These are phyloP conservation scores for Anneissia japonica DNA, from an alignment of 35 echinoderm and acorn worm species.

Conservation along the genomic window DNA sequence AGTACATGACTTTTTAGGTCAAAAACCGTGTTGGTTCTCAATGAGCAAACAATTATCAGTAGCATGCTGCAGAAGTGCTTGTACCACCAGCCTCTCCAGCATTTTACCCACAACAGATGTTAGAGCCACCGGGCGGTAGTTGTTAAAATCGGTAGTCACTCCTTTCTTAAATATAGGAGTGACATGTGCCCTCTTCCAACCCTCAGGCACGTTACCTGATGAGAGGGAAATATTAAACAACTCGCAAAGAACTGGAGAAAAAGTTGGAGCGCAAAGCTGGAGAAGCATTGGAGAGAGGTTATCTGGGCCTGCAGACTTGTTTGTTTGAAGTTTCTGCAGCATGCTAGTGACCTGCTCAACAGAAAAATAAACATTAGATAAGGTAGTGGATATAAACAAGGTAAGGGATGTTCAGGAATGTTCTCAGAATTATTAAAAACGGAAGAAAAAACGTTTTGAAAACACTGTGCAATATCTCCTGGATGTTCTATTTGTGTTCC, in stretches of 20 bases:
- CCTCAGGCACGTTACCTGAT: conserved; percentile 11
- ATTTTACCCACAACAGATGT: conserved; percentile 36
- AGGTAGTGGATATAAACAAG: neutral
- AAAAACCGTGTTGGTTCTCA: neutral
- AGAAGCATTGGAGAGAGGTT: neutral
- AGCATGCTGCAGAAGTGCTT: neutral
- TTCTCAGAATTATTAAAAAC: neutral
- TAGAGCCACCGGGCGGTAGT: conserved; percentile 38
- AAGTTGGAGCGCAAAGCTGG: neutral
- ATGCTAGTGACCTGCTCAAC: neutral
- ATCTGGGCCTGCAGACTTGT: no score
- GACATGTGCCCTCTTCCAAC: conserved; percentile 25
- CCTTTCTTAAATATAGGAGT: conserved; percentile 40
- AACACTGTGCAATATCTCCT: neutral
- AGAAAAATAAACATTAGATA: neutral
- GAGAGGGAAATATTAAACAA: conserved; percentile 34
- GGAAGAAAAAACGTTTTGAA: neutral
- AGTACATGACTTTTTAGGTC: neutral
- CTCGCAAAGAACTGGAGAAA: conserved; percentile 9
- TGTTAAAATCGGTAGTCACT: conserved; percentile 7
- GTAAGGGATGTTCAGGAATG: neutral
- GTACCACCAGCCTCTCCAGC: conserved; percentile 6
- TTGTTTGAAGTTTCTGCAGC: neutral
- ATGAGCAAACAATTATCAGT: neutral
- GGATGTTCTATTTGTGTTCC: neutral